Evolutionary conservation across 2,888 invertebrate genomes (phyloP), one percentile per base, ranked within the genome.

Genomic region (Polymixis flavicincta): DNA sequence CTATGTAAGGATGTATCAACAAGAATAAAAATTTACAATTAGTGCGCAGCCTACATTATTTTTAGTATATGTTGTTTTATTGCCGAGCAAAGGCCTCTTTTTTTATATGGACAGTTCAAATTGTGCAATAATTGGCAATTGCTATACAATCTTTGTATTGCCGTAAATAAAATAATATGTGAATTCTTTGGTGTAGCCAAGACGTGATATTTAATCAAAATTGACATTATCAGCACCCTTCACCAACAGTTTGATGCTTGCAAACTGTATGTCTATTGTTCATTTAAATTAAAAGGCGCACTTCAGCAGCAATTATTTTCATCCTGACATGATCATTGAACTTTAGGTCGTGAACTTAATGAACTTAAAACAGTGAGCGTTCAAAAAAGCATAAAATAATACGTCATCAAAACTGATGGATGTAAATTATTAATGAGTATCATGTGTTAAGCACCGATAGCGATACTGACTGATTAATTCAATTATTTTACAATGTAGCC

Each of bases 381-480:
- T 28, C 42, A 68, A 78, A 52, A n/a, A 71, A 48, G 19, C 11
- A 14, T 55, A 42, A 63, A 65, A 63, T 14, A 57, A 32, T 25
- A 22, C 42, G 52, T 61, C 52, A 71, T 25, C 9, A 74, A 55
- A 69, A 48, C 55, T 75, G 61, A 68, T 54, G 59, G 25, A 54
- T 48, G 32, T 54, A 25, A 71, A 71, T 59, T 55, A 67, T 52
- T 72, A 59, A 83, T 78, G 28, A 83, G 83, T 83, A 67, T 78
- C 28, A 59, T 45, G 25, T 55, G 32, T 32, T 42, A 50, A 63
- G 61, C 32, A 63, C 54, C 25, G 54, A 54, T 63, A 28, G n/a
- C 42, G 63, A 64, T 67, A 80, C 42, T 71, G 54, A 71, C 67
- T 50, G 22, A 83, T 83, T 64, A 64, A 67, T n/a, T 77, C 11